A percentile compares a stretch with the other conserved stretches of the same genome.
phyloP scores from a whole-genome alignment of 2,888 invertebrate genomes.

The Halocaridina rubra region DNA sequence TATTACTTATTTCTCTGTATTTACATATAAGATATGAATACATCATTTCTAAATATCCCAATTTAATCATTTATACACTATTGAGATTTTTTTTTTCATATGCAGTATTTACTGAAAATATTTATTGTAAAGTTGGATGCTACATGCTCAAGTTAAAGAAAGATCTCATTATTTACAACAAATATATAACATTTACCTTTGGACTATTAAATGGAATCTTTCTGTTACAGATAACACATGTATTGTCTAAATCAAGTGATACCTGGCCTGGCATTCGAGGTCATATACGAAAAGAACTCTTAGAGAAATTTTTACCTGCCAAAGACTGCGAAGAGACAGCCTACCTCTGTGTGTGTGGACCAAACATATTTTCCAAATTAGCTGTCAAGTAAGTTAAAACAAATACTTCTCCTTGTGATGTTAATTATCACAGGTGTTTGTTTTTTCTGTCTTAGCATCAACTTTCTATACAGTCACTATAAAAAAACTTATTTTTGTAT shows the following conservation, averaged over 20 bases:
- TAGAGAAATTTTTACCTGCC: slow-evolving; percentile 45
- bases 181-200: neutral
- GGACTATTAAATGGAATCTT: neutral
- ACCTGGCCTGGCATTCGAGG: slow-evolving; percentile 51
- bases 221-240: slow-evolving; percentile 44
- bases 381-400: slow-evolving; percentile 40
- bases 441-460: too few relatives aligned
- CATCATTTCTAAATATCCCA: too few relatives aligned
- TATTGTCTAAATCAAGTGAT: slow-evolving; percentile 44
- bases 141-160: too few relatives aligned
- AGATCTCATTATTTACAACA: neutral
- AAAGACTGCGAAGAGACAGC: neutral
- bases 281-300: slow-evolving; percentile 38
- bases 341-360: slow-evolving; percentile 54
- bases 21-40: too few relatives aligned
- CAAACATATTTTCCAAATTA: slow-evolving; percentile 48
- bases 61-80: too few relatives aligned
- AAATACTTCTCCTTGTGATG: too few relatives aligned
- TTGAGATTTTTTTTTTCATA: too few relatives aligned
- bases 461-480: too few relatives aligned
- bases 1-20: too few relatives aligned
- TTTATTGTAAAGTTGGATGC: neutral
- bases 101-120: too few relatives aligned
- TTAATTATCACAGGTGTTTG: too few relatives aligned
- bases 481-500: too few relatives aligned